These are phyloP conservation scores for Biston betularia DNA, from an alignment of 2,888 invertebrate genomes.

Conservation along the genomic window DNA sequence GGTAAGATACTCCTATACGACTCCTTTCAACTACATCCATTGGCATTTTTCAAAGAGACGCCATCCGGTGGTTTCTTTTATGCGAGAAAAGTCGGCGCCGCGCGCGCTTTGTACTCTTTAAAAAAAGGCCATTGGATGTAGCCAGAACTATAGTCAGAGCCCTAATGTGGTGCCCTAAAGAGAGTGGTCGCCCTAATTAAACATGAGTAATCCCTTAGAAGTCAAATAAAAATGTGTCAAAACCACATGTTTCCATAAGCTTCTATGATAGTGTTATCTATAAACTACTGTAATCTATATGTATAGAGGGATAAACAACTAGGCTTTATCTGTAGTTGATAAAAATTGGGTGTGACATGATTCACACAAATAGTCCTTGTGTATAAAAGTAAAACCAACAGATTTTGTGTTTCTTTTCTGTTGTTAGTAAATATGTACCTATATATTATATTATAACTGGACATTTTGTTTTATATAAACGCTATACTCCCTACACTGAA, in stretches of 20 bases:
- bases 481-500: too few relatives aligned
- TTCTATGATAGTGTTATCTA: neutral
- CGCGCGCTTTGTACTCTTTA: too few relatives aligned
- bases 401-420: conserved; percentile 5
- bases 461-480: too few relatives aligned
- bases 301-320: neutral
- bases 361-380: neutral
- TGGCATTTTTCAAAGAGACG: too few relatives aligned
- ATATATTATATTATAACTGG: neutral
- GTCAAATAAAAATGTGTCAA: neutral
- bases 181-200: too few relatives aligned
- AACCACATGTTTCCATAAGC: neutral
- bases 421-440: neutral
- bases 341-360: conserved; percentile 18
- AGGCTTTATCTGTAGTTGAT: conserved; percentile 24
- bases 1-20: too few relatives aligned
- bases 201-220: neutral
- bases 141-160: too few relatives aligned
- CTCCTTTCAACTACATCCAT: too few relatives aligned
- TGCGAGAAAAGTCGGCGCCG: too few relatives aligned
- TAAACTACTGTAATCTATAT: neutral
- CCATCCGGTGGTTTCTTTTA: too few relatives aligned
- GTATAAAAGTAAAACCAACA: neutral
- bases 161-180: too few relatives aligned
- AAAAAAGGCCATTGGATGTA: too few relatives aligned